These are phyloP conservation scores for Apostichopus californicus DNA, from an alignment of 35 echinoderm and acorn worm genomes.

Conservation along the genomic window DNA sequence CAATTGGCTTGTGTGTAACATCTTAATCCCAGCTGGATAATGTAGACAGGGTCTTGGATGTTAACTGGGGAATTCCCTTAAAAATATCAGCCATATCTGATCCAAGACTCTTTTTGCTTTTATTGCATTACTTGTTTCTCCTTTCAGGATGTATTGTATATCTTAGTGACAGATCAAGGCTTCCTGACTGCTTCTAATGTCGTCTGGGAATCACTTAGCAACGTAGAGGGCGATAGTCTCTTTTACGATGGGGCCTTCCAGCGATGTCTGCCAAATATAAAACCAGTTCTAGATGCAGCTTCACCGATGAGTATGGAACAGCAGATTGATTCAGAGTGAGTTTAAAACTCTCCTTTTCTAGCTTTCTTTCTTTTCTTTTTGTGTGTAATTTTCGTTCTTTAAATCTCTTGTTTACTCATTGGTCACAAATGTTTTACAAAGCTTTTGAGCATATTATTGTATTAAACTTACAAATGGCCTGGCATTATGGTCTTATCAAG, in stretches of 20 bases:
- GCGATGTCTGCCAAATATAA: constrained; percentile 33
- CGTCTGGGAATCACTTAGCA: constrained; percentile 93
- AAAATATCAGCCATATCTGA: too few relatives aligned
- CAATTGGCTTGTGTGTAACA: too few relatives aligned
- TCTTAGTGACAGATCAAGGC: constrained; percentile 95
- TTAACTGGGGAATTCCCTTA: too few relatives aligned
- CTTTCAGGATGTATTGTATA: constrained; percentile 75
- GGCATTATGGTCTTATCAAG: too few relatives aligned
- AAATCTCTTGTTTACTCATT: too few relatives aligned
- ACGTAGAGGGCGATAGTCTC: constrained; percentile 90
- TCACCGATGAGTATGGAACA: constrained; percentile 78
- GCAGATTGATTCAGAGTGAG: constrained; percentile 95
- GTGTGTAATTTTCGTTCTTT: too few relatives aligned
- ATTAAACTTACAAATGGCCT: too few relatives aligned
- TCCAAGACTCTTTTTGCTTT: not conserved
- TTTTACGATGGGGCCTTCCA: constrained; percentile 89
- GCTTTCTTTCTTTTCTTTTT: too few relatives aligned
- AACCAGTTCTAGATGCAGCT: constrained; percentile 11
- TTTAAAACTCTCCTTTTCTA: not conserved
- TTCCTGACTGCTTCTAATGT: constrained; percentile 89
- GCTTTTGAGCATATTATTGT: too few relatives aligned
- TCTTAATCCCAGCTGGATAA: too few relatives aligned
- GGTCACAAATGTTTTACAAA: too few relatives aligned
- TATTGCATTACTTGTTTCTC: not conserved
- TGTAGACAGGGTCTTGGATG: too few relatives aligned